These are phyloP conservation scores for Prinia subflava DNA, from an alignment of 2,113 vertebrate species.

Conservation along the genomic window DNA sequence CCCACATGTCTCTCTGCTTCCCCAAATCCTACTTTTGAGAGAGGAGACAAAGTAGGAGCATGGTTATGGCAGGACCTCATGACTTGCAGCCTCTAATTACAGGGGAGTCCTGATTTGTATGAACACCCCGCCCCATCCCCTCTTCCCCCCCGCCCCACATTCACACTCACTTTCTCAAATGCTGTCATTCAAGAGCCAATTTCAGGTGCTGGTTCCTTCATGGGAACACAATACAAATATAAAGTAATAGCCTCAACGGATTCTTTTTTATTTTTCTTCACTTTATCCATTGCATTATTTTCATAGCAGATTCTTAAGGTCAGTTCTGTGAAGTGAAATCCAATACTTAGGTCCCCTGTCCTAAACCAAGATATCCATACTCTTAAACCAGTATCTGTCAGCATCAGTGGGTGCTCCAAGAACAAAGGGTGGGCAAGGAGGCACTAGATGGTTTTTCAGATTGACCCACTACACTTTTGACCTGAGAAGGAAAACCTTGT, in stretches of 20 bases:
- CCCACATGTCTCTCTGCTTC: neutral
- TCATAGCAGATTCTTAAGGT: neutral
- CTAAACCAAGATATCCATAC: neutral
- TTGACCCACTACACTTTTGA: neutral
- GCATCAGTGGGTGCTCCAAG: neutral
- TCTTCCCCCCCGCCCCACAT: neutral
- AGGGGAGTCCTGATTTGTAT: neutral
- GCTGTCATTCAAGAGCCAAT: conserved; percentile 51
- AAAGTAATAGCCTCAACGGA: neutral
- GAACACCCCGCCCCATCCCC: neutral
- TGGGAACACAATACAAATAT: conserved; percentile 13
- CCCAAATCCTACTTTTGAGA: conserved; percentile 48
- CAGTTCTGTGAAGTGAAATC: neutral
- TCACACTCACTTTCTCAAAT: neutral
- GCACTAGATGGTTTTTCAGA: neutral
- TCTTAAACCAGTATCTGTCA: neutral
- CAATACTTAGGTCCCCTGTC: neutral
- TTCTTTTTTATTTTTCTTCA: neutral
- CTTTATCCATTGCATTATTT: neutral
- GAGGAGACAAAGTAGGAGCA: neutral
- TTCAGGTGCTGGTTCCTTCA: conserved; percentile 14
- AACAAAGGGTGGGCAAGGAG: neutral
- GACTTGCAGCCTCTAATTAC: conserved; percentile 66
- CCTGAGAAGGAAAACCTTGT: neutral
- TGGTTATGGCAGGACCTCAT: conserved; percentile 41